Conservation (phyloP, 2,888 invertebrate genomes). For the Diaphora mendica region DNA sequence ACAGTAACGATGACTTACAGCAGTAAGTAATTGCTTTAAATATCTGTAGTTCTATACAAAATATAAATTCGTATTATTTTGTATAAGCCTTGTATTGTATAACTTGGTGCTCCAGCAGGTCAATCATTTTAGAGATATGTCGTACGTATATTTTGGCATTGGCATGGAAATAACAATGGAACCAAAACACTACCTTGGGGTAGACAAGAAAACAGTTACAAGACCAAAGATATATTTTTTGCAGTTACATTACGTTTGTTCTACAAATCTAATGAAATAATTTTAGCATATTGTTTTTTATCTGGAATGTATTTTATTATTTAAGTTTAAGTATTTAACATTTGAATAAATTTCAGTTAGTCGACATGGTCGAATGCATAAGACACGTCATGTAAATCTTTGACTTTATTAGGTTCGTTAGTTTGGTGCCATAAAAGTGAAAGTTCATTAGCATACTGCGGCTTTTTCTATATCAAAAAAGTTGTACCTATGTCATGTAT, state of each 20-base stretch:
- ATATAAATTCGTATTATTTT: background rate
- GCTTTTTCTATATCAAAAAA: background rate
- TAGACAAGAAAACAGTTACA: background rate
- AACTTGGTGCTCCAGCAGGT: background rate
- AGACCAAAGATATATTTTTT: background rate
- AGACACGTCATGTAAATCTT: background rate
- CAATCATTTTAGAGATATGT: background rate
- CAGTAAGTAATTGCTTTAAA: background rate
- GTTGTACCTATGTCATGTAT: background rate
- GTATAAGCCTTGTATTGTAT: background rate
- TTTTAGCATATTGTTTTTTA: background rate
- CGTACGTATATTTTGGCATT: background rate
- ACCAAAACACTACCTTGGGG: background rate
- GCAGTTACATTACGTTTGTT: background rate
- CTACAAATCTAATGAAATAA: background rate
- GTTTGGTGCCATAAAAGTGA: constrained; percentile 16
- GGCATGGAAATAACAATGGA: background rate
- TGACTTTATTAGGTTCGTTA: background rate
- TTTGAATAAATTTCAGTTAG: background rate
- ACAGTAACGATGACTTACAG: background rate
- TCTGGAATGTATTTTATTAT: background rate
- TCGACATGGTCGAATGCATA: background rate
- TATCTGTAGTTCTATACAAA: too few relatives aligned
- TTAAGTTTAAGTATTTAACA: background rate
- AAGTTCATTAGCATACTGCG: constrained; percentile 17